Base-by-base conservation (phyloP, 2,113 vertebrate genomes). In the Sinocyclocheilus grahami region DNA sequence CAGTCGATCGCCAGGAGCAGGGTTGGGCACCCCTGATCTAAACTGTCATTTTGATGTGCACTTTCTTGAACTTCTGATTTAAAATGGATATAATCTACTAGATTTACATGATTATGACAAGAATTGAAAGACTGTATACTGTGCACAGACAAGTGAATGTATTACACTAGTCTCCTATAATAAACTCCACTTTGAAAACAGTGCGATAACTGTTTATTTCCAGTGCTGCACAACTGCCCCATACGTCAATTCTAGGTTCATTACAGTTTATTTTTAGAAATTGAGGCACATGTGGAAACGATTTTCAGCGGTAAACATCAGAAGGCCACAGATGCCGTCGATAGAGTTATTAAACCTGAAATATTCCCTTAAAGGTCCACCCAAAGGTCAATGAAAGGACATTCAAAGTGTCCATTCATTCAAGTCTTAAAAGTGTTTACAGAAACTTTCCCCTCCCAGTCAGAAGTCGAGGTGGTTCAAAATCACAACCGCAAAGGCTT, bases 211-310 rank as follows among this genome's bases (percentile, higher is more conserved):
- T 20, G 27, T 33, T 78, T 27, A 78, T 55, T 78, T 78, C 76
- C 46, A 55, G 76, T 18, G 27, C 24, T 78, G 6, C 16, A 8
- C 42, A 27, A 53, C 24, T 16, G 48, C 27, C 13, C 14, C 16
- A 77, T 30, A 20, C 24, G 30, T 78, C 16, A 55, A 55, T 33
- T 8, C 6, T 12, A 9, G 51, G 51, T 18, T 55, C 51, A 78
- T 55, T 78, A 78, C 24, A 0, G 74, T 16, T 55, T 78, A 78
- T 78, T 55, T 78, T 78, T 78, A 78, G 51, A 55, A 30, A 78
- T 16, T 0, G 24, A 78, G 14, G 27, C 24, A 55, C 76, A 78
- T 20, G 24, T 78, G 76, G 76, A 33, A 78, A 12, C 2, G n/a
- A 78, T 55, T 78, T 55, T 33, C 51, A 33, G 13, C 10, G 16